Base-by-base conservation (phyloP, 2,797 vertebrate species). In the Limnodromus scolopaceus region DNA sequence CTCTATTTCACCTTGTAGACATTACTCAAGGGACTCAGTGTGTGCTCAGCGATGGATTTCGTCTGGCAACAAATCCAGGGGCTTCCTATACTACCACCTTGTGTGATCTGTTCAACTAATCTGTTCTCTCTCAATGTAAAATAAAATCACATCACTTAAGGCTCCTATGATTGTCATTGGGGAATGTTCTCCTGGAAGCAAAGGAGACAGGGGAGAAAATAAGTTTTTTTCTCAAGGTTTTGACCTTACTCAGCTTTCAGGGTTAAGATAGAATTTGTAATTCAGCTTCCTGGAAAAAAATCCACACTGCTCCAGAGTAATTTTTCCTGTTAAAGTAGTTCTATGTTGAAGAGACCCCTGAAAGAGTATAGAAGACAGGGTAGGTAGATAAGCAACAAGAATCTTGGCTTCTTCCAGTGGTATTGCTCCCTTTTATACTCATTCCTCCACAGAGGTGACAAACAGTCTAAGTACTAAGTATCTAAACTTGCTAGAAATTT, bases 21-120 rank as follows among this genome's bases (percentile, higher is more conserved):
- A 30, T 91, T 89, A 91, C 92, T 87, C 87, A 75, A 7, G 91
- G 83, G 89, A 86, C 54, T 68, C 19, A 8, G 45, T 70, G 68
- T 95, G 38, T 71, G 64, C 53, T 91, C 89, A 48, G 69, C 77
- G 76, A 90, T 68, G 76, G 82, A 86, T 96, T 81, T 91, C 77
- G 75, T 86, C 87, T 92, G 91, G 78, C 64, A 84, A 3, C 39
- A 24, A 51, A 84, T 80, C 69, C 79, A 61, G 46, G 43, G 61
- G 30, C 61, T 89, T 92, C 65, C 68, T 85, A 11, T 55, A 18
- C 68, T 36, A 83, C 76, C 64, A 75, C 20, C 68, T 57, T 77
- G 57, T 84, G 87, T 57, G 89, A 89, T 61, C 71, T 64, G 45
- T 78, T 28, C 65, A 58, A 30, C 38, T 80, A 16, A 92, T 63